Conservation (phyloP, 2,797 vertebrate genomes). For the Merluccius polli region DNA sequence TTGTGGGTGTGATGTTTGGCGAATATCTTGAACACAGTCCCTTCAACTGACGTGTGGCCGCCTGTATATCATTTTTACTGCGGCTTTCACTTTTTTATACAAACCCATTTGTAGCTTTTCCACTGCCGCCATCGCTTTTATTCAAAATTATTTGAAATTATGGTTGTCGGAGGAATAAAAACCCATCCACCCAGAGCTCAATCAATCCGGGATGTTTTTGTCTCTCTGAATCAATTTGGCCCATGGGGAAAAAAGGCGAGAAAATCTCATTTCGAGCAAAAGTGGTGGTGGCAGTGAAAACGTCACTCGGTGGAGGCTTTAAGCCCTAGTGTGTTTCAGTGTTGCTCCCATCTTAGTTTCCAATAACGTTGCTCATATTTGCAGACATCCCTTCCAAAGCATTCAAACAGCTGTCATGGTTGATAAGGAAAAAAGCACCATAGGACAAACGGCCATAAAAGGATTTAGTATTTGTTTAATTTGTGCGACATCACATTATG, state of each 20-base stretch:
- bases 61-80: not conserved
- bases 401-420: too few species aligned
- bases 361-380: not conserved
- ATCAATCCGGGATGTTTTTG: not conserved
- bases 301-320: not conserved
- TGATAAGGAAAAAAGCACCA: not conserved
- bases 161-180: not conserved
- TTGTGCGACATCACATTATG: not conserved
- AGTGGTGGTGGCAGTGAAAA: not conserved
- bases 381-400: not conserved
- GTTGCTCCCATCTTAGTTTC: not conserved
- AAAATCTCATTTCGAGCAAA: not conserved
- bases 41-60: too few species aligned
- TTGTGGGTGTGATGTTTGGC: not conserved
- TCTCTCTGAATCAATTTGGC: not conserved
- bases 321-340: not conserved
- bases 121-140: not conserved
- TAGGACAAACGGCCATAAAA: not conserved
- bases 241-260: not conserved
- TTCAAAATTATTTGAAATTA: not conserved
- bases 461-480: not conserved
- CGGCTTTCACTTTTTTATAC: not conserved
- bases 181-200: not conserved
- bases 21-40: too few species aligned
- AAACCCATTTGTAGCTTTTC: too few species aligned